phyloP scores from a whole-genome alignment of 2,113 vertebrate genomes.

The Tiliqua scincoides region DNA sequence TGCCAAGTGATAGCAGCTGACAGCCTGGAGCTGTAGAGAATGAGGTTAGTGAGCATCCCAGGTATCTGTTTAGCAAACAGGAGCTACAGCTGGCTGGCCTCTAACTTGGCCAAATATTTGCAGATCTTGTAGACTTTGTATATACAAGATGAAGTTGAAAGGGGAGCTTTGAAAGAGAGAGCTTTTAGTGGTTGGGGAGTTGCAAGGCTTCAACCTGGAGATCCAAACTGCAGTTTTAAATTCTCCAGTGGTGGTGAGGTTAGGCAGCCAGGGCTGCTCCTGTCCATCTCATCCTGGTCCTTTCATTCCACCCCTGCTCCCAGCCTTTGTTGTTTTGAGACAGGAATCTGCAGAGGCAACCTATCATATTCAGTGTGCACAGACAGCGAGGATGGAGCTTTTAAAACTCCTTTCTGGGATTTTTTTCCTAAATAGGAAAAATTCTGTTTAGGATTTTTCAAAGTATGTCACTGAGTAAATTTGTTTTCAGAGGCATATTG shows the following conservation, averaged over 20 bases:
- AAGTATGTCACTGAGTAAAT: no score
- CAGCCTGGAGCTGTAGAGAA: neutral
- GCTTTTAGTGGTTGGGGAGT: neutral
- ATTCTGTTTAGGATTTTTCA: no score
- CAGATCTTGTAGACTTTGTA: neutral
- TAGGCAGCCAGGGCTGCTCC: neutral
- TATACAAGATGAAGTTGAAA: neutral
- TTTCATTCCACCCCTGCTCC: neutral
- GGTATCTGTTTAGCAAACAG: neutral
- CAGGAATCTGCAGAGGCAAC: neutral
- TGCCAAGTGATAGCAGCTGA: neutral
- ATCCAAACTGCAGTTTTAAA: neutral
- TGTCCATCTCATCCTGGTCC: neutral
- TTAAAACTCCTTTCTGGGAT: neutral
- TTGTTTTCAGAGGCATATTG: no score
- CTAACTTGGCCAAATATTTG: neutral
- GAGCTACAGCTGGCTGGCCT: neutral
- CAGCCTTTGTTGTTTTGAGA: neutral
- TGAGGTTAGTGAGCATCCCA: accelerated
- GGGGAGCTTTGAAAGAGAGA: accelerated
- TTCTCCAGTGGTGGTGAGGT: neutral
- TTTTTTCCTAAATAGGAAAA: no score
- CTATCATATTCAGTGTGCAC: no score
- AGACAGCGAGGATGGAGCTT: neutral
- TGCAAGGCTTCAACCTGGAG: neutral